Evolutionary conservation across 2,113 vertebrate species (phyloP).

Genomic region (Synodontis membranacea): DNA sequence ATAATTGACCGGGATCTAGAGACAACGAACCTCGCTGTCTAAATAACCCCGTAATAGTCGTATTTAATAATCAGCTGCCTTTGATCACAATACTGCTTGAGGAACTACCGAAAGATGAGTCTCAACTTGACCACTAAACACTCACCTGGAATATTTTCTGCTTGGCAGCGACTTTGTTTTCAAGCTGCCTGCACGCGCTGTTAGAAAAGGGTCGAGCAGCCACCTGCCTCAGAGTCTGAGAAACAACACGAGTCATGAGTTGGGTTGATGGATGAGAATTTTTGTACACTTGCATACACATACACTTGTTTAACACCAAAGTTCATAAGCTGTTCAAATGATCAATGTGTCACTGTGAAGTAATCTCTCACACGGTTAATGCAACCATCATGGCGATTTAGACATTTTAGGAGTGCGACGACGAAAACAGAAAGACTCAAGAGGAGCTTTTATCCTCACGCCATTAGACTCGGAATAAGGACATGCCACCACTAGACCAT

Average conservation of each 20-base stretch:
- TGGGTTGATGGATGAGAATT: not conserved
- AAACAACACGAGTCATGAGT: not conserved
- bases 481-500: no score
- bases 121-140: not conserved
- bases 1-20: not conserved
- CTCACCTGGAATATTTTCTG: slow-evolving; percentile 87
- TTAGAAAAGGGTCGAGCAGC: slow-evolving; percentile 74
- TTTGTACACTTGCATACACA: no score
- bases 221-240: slow-evolving; percentile 75
- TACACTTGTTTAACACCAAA: not conserved
- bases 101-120: not conserved
- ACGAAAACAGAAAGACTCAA: no score
- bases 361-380: not conserved
- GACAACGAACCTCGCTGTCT: not conserved
- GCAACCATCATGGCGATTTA: not conserved
- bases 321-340: not conserved
- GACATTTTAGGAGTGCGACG: no score
- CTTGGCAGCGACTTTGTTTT: slow-evolving; percentile 75
- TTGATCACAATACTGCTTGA: not conserved
- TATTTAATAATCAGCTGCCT: not conserved
- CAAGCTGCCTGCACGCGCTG: slow-evolving; percentile 70
- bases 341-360: not conserved
- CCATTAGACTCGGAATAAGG: no score
- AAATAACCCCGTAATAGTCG: not conserved
- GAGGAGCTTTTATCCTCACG: no score